These are phyloP conservation scores for Eristalinus aeneus DNA, from an alignment of 2,888 invertebrate genomes.

Conservation along the genomic window DNA sequence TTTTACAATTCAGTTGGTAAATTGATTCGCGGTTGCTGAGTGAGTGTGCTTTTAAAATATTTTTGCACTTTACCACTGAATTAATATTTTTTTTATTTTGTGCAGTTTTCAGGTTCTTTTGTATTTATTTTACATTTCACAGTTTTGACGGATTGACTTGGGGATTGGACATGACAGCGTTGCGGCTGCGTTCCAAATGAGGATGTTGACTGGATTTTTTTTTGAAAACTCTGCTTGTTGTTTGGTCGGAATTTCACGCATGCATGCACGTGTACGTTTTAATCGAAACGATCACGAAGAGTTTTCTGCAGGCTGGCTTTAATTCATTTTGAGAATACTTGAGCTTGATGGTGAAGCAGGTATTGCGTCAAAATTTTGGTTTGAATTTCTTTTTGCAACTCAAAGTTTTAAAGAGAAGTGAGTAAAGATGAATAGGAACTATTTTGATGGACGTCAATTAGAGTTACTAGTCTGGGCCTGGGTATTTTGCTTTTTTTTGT, in stretches of 20 bases:
- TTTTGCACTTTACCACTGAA: constrained; percentile 55
- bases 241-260: background rate
- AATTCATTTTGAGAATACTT: too few species aligned
- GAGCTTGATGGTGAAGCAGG: too few species aligned
- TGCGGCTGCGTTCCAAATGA: background rate
- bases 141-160: background rate
- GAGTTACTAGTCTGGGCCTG: too few species aligned
- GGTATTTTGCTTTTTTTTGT: too few species aligned
- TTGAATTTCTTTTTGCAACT: too few species aligned
- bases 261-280: background rate
- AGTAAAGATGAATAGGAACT: too few species aligned
- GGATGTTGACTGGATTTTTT: background rate
- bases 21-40: constrained; percentile 53
- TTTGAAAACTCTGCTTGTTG: background rate
- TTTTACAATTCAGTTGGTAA: constrained; percentile 44
- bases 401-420: too few species aligned
- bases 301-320: too few species aligned
- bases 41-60: constrained; percentile 47
- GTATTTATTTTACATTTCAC: background rate
- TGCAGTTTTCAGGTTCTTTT: background rate
- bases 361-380: too few species aligned
- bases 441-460: too few species aligned
- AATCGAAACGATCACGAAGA: background rate
- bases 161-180: background rate
- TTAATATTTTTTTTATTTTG: constrained; percentile 32